phyloP scores from a whole-genome alignment of 1,140 invertebrate species.

The Patella vulgata region DNA sequence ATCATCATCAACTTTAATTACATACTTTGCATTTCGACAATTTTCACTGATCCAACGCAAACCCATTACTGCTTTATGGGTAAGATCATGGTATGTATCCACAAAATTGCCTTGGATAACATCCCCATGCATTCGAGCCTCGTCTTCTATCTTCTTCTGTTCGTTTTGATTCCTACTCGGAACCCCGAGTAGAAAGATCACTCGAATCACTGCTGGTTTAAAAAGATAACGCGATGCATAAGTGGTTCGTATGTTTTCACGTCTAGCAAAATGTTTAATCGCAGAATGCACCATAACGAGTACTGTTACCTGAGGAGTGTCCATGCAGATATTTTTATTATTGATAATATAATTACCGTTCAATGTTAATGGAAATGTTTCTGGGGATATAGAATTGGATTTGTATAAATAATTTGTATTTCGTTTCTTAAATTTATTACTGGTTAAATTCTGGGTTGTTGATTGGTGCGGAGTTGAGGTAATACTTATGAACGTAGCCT shows the following conservation, averaged over 20 bases:
- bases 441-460: too few species aligned
- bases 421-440: too few species aligned
- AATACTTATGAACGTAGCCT: too few species aligned
- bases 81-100: constrained; percentile 84
- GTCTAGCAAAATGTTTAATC: constrained; percentile 31
- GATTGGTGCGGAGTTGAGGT: too few species aligned
- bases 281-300: constrained; percentile 39
- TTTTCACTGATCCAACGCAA: constrained; percentile 81
- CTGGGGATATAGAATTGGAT: too few species aligned
- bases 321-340: constrained; percentile 18
- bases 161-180: constrained; percentile 56
- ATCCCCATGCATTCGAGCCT: constrained; percentile 74
- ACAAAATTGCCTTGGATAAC: constrained; percentile 82
- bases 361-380: too few species aligned
- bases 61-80: constrained; percentile 85
- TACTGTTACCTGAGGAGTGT: constrained; percentile 30
- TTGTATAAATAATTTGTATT: too few species aligned
- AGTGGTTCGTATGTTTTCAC: constrained; percentile 52
- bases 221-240: constrained; percentile 50
- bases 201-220: constrained; percentile 23
- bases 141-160: constrained; percentile 47
- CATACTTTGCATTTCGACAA: constrained; percentile 70
- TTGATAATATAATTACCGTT: constrained; percentile 20
- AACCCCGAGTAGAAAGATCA: constrained; percentile 77
- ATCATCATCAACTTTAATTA: constrained; percentile 71